Evolutionary conservation across 2,113 vertebrate species (phyloP).

Genomic region (Urocolius indicus): DNA sequence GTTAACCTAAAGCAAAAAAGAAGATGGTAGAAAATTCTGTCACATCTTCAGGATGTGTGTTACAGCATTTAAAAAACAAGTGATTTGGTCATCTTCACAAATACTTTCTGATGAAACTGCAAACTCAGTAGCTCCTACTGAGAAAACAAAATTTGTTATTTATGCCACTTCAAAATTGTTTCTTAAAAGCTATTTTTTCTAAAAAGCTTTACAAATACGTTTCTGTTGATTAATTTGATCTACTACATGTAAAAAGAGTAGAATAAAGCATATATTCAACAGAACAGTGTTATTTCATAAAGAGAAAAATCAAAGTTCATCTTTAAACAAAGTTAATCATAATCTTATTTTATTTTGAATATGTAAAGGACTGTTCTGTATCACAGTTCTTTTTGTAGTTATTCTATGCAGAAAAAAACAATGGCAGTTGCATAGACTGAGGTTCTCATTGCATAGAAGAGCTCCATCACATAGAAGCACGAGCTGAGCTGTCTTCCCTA

Average conservation of each 20-base stretch:
- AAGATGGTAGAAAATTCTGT: constrained; percentile 4
- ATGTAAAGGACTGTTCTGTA: neutral
- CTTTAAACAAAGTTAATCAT: neutral
- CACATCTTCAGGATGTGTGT: neutral
- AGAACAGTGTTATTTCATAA: neutral
- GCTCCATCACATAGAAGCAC: neutral
- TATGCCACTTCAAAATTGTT: neutral
- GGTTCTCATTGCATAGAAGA: neutral
- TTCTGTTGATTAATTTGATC: neutral
- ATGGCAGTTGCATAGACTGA: neutral
- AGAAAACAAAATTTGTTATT: neutral
- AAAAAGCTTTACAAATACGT: neutral
- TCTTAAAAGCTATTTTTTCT: neutral
- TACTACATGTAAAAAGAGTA: neutral
- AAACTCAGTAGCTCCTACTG: neutral
- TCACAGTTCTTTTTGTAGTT: neutral
- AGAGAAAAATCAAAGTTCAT: neutral
- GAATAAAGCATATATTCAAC: neutral
- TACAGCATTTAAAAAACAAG: neutral
- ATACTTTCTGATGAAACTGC: neutral
- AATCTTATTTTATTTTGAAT: neutral
- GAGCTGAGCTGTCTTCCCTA: neutral
- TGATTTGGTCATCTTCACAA: neutral
- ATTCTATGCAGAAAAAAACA: neutral
- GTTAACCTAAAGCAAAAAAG: neutral